Evolutionary conservation across 2,113 vertebrate genomes (phyloP).

Genomic region (Gobiocypris rarus): DNA sequence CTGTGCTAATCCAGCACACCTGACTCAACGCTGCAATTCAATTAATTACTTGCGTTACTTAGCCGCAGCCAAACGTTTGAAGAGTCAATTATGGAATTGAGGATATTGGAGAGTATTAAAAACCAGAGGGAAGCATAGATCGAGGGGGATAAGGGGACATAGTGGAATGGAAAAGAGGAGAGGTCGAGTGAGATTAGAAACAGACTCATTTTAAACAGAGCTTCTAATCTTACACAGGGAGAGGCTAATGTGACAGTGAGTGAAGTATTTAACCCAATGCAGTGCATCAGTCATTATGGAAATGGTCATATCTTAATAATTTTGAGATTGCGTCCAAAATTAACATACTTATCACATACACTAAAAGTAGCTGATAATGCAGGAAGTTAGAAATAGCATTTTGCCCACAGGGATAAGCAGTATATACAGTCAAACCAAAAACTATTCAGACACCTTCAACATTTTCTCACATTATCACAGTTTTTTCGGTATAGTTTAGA

Average conservation of each 20-base stretch:
- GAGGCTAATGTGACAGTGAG: not conserved
- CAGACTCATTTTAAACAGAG: slow-evolving; percentile 17
- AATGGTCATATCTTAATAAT: not conserved
- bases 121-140: slow-evolving; percentile 16
- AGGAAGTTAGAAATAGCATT: not conserved
- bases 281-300: not conserved
- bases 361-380: not conserved
- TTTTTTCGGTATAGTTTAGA: too few relatives aligned
- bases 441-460: too few relatives aligned
- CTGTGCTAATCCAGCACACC: not conserved
- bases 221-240: not conserved
- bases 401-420: too few relatives aligned
- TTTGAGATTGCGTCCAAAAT: not conserved
- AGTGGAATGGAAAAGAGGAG: slow-evolving; percentile 10
- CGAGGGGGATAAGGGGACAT: not conserved
- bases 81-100: slow-evolving; percentile 35
- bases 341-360: not conserved
- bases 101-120: slow-evolving; percentile 24
- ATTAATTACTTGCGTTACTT: slow-evolving; percentile 38
- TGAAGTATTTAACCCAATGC: slow-evolving; percentile 6
- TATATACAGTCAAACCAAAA: too few relatives aligned
- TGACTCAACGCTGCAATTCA: slow-evolving; percentile 30
- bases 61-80: slow-evolving; percentile 4
- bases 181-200: slow-evolving; percentile 27
- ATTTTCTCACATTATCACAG: too few relatives aligned